These are phyloP conservation scores for Helicoverpa assulta DNA, from an alignment of 2,888 invertebrate species.

Conservation along the genomic window DNA sequence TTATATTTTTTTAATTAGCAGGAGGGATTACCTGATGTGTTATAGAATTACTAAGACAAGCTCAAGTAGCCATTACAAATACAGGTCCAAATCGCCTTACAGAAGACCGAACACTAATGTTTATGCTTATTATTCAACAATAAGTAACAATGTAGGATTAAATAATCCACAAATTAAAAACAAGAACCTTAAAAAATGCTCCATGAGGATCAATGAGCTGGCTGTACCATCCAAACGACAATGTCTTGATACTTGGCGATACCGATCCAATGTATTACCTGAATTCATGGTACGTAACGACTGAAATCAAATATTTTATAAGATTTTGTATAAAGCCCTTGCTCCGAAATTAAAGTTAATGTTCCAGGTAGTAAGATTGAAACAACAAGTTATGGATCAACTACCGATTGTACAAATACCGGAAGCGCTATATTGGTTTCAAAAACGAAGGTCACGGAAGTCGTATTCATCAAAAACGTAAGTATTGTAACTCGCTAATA, in stretches of 20 bases:
- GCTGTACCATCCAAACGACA: slow-evolving; percentile 82
- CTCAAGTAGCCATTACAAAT: background rate
- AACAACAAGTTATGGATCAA: slow-evolving; percentile 77
- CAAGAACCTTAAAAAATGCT: slow-evolving; percentile 64
- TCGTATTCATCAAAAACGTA: slow-evolving; percentile 50
- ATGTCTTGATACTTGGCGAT: slow-evolving; percentile 82
- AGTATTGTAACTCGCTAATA: slow-evolving; percentile 26
- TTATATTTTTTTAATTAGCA: slow-evolving; percentile 8
- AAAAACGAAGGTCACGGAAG: slow-evolving; percentile 58
- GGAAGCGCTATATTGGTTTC: slow-evolving; percentile 80
- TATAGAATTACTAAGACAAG: slow-evolving; percentile 4
- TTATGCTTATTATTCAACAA: slow-evolving; percentile 3
- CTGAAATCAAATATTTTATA: background rate
- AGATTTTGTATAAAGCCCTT: background rate
- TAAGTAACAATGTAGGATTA: slow-evolving; percentile 1
- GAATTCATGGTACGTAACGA: slow-evolving; percentile 73
- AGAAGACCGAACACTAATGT: background rate
- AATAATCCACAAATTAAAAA: slow-evolving; percentile 11
- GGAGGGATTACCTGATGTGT: slow-evolving; percentile 3
- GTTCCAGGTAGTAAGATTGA: slow-evolving; percentile 79
- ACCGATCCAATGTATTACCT: slow-evolving; percentile 75
- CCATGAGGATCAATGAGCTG: slow-evolving; percentile 79
- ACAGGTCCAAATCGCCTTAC: background rate
- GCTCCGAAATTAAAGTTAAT: slow-evolving; percentile 2
- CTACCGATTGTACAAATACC: slow-evolving; percentile 75